Percentiles rank a stretch among this genome's conserved stretches.
These are phyloP conservation scores for Hedychridium roseum DNA, from an alignment of 2,888 invertebrate genomes.

Conservation along the genomic window DNA sequence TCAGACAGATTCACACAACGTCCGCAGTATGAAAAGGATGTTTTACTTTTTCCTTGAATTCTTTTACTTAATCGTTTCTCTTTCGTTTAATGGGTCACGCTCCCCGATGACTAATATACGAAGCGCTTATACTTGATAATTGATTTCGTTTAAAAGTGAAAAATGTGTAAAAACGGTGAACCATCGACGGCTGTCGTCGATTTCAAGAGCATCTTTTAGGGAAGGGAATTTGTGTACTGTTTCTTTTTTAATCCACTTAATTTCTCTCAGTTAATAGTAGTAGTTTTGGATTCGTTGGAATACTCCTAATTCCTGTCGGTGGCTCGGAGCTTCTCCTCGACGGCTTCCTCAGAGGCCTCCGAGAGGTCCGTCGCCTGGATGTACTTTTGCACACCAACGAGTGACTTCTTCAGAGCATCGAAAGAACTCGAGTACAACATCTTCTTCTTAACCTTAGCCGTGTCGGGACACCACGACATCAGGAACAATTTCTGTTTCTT, in stretches of 20 bases:
- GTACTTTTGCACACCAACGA: conserved; percentile 97
- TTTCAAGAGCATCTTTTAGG: conserved; percentile 51
- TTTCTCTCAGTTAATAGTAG: conserved; percentile 37
- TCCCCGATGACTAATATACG: conserved; percentile 53
- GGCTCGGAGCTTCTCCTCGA: conserved; percentile 92
- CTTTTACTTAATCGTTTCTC: conserved; percentile 25
- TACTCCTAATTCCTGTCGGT: conserved; percentile 85
- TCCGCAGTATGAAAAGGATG: conserved; percentile 55
- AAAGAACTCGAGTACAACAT: conserved; percentile 92
- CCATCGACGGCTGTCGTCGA: conserved; percentile 46
- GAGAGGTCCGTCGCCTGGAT: conserved; percentile 96
- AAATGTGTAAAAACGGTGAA: conserved; percentile 60
- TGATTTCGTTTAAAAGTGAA: conserved; percentile 54
- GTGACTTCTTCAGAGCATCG: conserved; percentile 95
- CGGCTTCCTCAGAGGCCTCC: conserved; percentile 92
- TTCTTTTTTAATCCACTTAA: conserved; percentile 34
- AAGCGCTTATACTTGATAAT: conserved; percentile 47
- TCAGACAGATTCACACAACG: conserved; percentile 59
- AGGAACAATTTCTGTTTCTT: conserved; percentile 98
- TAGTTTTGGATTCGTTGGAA: conserved; percentile 44
- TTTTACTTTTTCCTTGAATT: conserved; percentile 29
- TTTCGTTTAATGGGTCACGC: conserved; percentile 37
- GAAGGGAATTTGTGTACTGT: conserved; percentile 54
- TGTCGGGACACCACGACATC: conserved; percentile 99
- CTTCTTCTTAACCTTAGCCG: conserved; percentile 88